These are phyloP conservation scores for Sitta carolinensis DNA, from an alignment of 2,797 vertebrate genomes.

Conservation along the genomic window DNA sequence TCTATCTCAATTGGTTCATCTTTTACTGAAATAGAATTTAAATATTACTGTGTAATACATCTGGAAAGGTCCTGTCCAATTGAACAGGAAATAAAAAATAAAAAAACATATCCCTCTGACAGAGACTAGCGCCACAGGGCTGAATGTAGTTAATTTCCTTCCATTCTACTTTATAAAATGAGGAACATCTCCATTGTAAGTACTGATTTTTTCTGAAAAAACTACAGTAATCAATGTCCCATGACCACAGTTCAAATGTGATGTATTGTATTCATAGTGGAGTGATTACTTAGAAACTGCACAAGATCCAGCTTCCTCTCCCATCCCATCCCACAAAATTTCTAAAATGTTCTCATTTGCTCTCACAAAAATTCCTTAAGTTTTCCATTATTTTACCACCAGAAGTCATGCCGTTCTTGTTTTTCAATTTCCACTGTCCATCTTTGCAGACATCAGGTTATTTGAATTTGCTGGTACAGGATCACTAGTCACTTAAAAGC, in stretches of 20 bases:
- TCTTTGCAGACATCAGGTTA: not conserved
- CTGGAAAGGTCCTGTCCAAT: not conserved
- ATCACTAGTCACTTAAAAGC: not conserved
- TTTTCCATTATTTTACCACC: not conserved
- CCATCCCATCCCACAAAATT: not conserved
- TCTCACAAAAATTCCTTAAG: not conserved
- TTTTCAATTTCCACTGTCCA: not conserved
- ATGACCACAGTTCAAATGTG: not conserved
- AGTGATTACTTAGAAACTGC: not conserved
- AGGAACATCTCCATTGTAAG: not conserved
- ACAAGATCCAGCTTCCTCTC: not conserved
- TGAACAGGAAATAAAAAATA: not conserved
- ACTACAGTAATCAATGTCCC: not conserved
- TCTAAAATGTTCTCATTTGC: not conserved
- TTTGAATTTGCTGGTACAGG: not conserved
- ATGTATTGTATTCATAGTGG: not conserved
- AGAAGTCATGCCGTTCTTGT: not conserved
- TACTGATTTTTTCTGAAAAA: not conserved
- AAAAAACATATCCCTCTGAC: not conserved
- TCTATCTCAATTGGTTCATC: not conserved
- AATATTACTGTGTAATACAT: not conserved
- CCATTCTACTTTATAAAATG: not conserved
- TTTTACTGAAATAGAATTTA: not conserved
- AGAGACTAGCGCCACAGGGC: not conserved
- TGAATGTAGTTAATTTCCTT: not conserved